Base-by-base conservation (phyloP, 2,888 invertebrate species). In the Thymelicus lineola region DNA sequence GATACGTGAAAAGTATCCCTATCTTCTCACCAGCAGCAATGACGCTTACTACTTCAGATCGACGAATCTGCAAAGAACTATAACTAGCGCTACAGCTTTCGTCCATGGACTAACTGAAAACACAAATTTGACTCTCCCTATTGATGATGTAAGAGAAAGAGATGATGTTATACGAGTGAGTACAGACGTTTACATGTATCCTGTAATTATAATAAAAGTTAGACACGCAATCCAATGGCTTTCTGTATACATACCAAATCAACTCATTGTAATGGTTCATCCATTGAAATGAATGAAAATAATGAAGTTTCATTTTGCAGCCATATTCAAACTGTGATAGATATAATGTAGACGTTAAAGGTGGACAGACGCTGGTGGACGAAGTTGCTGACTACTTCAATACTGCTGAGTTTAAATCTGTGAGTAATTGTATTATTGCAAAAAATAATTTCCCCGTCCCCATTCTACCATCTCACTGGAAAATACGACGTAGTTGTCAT, bases 61-160 rank as follows among this genome's bases (percentile, higher is more conserved):
- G 15, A 95, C 96, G 0, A 87, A 94, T 57, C 94, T 94, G 0
- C 94, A 95, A 79, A 88, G 96, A 38, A 95, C 96, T 0, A 84
- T 90, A 5, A 93, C 94, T 45, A 96, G 96, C 77, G 95, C 95
- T 62, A 87, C 91, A 57, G 95, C 95, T 0, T 96, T 96, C 74
- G 90, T 94, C 6, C 94, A 95, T 67, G 96, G 96, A 0, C 66
- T 91, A 9, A 84, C 82, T 42, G 84, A 87, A 9, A 84, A 80
- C 0, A 84, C 80, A 0, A 79, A 80, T 46, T 55, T 87, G 45
- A 80, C 78, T 38, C 67, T 91, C 0, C 71, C 77, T 0, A 75
- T 88, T 17, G 89, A 89, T 48, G 78, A 72, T 0, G 79, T 84
- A 0, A 77, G 77, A 62, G 71, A 73, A 12, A 77, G 77, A 12